These are phyloP conservation scores for Crotalus helleri DNA, from an alignment of 2,113 vertebrate genomes.

Conservation along the genomic window DNA sequence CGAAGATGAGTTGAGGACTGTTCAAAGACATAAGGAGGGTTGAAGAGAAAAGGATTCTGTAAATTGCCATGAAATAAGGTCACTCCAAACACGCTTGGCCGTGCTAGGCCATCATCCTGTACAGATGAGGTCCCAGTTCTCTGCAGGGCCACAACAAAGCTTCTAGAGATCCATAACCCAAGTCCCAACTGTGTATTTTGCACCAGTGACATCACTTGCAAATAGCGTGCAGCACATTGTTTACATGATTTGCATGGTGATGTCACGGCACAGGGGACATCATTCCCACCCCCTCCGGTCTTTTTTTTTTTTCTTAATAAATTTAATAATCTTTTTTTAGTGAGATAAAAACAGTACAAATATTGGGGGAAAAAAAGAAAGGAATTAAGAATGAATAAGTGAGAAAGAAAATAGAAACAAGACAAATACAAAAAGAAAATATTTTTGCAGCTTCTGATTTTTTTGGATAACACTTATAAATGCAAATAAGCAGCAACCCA, in stretches of 20 bases:
- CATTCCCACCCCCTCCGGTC: not conserved
- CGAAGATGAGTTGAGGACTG: constrained; percentile 46
- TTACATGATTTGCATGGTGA: not conserved
- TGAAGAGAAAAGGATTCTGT: not conserved
- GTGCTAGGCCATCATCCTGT: not conserved
- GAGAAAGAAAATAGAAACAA: not conserved
- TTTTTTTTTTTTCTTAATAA: not conserved
- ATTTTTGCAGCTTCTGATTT: not conserved
- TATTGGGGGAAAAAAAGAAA: not conserved
- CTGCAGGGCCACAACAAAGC: not conserved
- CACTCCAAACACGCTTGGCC: not conserved
- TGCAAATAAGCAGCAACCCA: not conserved
- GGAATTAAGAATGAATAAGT: not conserved
- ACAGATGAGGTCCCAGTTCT: not conserved
- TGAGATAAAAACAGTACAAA: not conserved
- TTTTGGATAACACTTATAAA: not conserved
- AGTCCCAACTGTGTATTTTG: not conserved
- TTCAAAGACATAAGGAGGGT: accelerated
- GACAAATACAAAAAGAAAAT: not conserved
- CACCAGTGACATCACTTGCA: not conserved
- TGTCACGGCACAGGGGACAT: not conserved
- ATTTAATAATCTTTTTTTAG: not conserved
- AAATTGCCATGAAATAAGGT: not conserved
- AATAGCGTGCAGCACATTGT: not conserved
- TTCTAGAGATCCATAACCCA: not conserved